Evolutionary conservation across 2,888 invertebrate genomes (phyloP), one percentile per base, ranked within the genome.

Genomic region (Eupithecia vulgata): DNA sequence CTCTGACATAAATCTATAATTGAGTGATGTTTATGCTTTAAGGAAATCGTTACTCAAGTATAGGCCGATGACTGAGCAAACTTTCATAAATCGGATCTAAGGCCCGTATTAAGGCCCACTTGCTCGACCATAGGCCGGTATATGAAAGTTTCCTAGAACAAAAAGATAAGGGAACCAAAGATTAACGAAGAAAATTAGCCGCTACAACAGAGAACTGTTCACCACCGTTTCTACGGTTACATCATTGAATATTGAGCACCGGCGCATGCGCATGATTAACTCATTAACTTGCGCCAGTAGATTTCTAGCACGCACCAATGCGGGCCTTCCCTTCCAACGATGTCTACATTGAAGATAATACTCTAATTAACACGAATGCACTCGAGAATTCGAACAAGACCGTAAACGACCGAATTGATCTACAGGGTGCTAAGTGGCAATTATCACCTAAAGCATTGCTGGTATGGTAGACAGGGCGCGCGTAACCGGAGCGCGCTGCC

Each of bases 221-320:
- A 64, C 73, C 70, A 71, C 70, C 69, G 75, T 72, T 78, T 73
- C 69, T 83, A 79, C 81, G 68, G 80, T 85, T 85, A 82, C 81
- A 82, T 85, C 57, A 76, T 62, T 77, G 79, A 69, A 77, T 77
- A 75, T 78, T 77, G 42, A 79, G 69, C 77, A 77, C 76, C 79
- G 81, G 85, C 84, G 85, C 85, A 83, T 88, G 85, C 84, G 85
- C 85, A 83, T 89, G 85, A 89, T 88, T 87, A 83, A 85, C 80
- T 86, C 84, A 82, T 85, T 86, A 83, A 82, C 73, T 79, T 80
- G 83, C 79, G 76, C 81, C 74, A 81, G 81, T 82, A 83, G 81
- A 79, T 83, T 84, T 84, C 79, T 83, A 83, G 83, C 84, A 84
- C 82, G 82, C 78, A 79, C 78, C 74, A 76, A 75, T 68, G 71